These are phyloP conservation scores for Steinernema carpocapsae DNA, from an alignment of 2,888 invertebrate species.

Conservation along the genomic window DNA sequence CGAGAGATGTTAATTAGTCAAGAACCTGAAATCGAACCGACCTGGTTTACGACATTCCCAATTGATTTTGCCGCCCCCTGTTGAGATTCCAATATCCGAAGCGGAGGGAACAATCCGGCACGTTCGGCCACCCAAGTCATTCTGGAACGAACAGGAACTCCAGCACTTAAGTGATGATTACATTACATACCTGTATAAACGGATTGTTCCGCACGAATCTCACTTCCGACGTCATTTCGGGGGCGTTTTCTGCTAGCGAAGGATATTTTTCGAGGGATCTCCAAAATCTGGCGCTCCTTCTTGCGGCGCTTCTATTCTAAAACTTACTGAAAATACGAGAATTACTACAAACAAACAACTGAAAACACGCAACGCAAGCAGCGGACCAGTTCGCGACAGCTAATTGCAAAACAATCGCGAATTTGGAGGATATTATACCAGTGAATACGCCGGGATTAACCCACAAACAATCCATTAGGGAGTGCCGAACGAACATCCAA, in stretches of 20 bases:
- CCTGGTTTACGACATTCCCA: conserved; percentile 28
- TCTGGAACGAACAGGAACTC: not conserved
- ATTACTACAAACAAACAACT: not conserved
- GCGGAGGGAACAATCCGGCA: conserved; percentile 29
- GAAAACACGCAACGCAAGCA: too few species aligned
- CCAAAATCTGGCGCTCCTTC: conserved; percentile 11
- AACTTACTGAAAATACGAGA: not conserved
- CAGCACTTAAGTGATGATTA: too few species aligned
- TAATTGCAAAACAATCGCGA: conserved; percentile 12
- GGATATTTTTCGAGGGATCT: conserved; percentile 5
- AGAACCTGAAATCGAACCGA: conserved; percentile 19
- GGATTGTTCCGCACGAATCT: conserved; percentile 27
- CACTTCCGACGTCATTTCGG: conserved; percentile 11
- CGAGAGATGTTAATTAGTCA: too few species aligned
- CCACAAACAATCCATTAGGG: not conserved
- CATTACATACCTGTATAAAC: conserved; percentile 1
- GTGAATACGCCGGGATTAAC: not conserved
- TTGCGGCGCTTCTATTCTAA: not conserved
- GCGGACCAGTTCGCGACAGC: not conserved
- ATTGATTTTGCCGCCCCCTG: conserved; percentile 17
- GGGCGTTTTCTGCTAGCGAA: not conserved
- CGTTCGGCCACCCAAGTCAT: conserved; percentile 16
- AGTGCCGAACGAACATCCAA: not conserved
- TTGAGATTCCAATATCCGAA: conserved; percentile 15
- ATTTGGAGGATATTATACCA: not conserved